These are phyloP conservation scores for Eupeodes corollae DNA, from an alignment of 1,140 invertebrate genomes.

Conservation along the genomic window DNA sequence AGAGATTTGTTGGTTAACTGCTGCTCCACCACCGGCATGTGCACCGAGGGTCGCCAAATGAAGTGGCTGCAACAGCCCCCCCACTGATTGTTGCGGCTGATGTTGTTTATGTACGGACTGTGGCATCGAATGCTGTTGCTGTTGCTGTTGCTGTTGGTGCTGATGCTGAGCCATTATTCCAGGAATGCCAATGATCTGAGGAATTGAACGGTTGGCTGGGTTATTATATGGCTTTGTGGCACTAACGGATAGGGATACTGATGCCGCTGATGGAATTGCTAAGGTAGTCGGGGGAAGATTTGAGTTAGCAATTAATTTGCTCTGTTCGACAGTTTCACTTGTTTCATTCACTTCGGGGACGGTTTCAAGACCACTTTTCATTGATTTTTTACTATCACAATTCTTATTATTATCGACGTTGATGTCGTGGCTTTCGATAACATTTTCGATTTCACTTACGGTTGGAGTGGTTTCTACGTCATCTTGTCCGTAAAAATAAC, in stretches of 20 bases:
- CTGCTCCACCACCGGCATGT: not conserved
- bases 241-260: not conserved
- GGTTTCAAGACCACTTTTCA: no score
- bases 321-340: not conserved
- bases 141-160: constrained; percentile 9
- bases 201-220: no score
- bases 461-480: not conserved
- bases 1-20: no score
- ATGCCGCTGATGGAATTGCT: not conserved
- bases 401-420: not conserved
- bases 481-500: not conserved
- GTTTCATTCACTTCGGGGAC: no score
- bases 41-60: not conserved
- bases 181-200: no score
- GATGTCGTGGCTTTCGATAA: not conserved
- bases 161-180: not conserved
- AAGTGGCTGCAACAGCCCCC: no score
- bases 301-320: not conserved
- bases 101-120: constrained; percentile 17
- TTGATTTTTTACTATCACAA: not conserved
- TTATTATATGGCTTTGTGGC: constrained; percentile 3
- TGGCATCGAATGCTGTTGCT: constrained; percentile 8
- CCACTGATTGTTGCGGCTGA: not conserved
- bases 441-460: not conserved
- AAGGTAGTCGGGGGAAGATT: not conserved